Percentiles rank a stretch among this genome's conserved stretches.
Conservation (phyloP, 1,140 invertebrate genomes). For the Drosophila grimshawi region DNA sequence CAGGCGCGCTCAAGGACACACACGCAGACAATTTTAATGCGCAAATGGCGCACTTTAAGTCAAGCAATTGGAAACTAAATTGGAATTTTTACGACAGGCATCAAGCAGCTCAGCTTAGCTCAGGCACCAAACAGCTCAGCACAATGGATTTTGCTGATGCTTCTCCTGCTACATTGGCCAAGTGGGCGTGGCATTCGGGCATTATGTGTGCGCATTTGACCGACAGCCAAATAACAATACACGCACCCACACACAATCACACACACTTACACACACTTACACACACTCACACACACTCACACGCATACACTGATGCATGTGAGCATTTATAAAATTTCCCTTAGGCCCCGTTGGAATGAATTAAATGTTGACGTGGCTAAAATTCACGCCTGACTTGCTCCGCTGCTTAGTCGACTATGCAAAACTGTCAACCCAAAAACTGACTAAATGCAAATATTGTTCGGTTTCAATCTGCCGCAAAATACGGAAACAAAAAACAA, state of each 20-base stretch:
- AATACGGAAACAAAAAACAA: not conserved
- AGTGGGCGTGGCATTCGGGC: conserved; percentile 30
- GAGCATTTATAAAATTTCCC: conserved; percentile 77
- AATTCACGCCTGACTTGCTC: conserved; percentile 70
- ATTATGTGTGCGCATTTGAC: conserved; percentile 77
- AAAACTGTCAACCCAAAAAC: conserved; percentile 41
- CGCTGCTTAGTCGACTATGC: conserved; percentile 60
- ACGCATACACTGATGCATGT: conserved; percentile 29
- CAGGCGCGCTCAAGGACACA: conserved; percentile 3
- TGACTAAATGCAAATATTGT: conserved; percentile 43
- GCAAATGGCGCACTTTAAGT: conserved; percentile 78
- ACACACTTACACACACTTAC: not conserved
- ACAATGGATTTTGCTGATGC: conserved; percentile 39
- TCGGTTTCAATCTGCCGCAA: conserved; percentile 33
- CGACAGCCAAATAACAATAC: conserved; percentile 46
- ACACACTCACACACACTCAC: not conserved
- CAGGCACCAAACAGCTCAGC: conserved; percentile 20
- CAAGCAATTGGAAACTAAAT: conserved; percentile 82
- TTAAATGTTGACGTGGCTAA: conserved; percentile 65
- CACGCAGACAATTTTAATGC: conserved; percentile 54
- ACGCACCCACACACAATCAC: conserved; percentile 11
- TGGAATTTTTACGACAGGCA: conserved; percentile 81
- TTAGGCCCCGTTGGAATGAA: conserved; percentile 66
- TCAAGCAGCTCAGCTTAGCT: conserved; percentile 44
- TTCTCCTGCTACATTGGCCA: conserved; percentile 12